A percentile compares a stretch with the other conserved stretches of the same genome.
Conservation (phyloP, 2,888 invertebrate species). For the Nomada ruficornis region DNA sequence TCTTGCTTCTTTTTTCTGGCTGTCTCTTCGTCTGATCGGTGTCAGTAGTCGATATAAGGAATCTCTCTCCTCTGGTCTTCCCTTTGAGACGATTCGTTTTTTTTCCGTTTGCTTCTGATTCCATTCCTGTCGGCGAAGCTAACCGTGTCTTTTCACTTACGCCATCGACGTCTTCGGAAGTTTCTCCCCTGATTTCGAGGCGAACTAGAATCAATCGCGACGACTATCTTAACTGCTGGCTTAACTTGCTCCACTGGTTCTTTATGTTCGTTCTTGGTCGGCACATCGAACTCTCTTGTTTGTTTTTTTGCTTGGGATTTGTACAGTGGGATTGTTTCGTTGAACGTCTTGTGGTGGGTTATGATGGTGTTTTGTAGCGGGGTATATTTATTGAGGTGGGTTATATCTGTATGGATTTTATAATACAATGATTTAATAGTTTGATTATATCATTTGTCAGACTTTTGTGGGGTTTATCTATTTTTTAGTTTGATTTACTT, state of each 20-base stretch:
- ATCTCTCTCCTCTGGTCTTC: neutral
- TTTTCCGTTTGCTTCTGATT: neutral
- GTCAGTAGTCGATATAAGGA: too few relatives aligned
- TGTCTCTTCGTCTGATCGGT: neutral
- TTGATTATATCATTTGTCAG: too few relatives aligned
- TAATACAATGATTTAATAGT: too few relatives aligned
- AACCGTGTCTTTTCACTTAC: conserved; percentile 43
- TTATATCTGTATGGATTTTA: too few relatives aligned
- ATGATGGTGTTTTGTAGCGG: too few relatives aligned
- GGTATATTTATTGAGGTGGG: too few relatives aligned
- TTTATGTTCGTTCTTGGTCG: conserved; percentile 6
- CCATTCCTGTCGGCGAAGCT: neutral
- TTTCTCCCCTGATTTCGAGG: conserved; percentile 40
- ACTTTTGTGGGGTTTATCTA: too few relatives aligned
- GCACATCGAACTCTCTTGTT: neutral
- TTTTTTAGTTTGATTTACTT: too few relatives aligned
- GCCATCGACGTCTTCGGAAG: conserved; percentile 6
- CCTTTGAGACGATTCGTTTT: neutral
- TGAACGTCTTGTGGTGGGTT: neutral
- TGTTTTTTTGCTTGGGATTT: neutral
- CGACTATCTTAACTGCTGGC: conserved; percentile 36
- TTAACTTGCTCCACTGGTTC: conserved; percentile 32
- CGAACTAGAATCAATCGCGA: conserved; percentile 46
- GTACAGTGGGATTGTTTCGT: neutral
- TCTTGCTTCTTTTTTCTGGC: neutral